These are phyloP conservation scores for Falco rusticolus DNA, from an alignment of 2,797 vertebrate species.

Conservation along the genomic window DNA sequence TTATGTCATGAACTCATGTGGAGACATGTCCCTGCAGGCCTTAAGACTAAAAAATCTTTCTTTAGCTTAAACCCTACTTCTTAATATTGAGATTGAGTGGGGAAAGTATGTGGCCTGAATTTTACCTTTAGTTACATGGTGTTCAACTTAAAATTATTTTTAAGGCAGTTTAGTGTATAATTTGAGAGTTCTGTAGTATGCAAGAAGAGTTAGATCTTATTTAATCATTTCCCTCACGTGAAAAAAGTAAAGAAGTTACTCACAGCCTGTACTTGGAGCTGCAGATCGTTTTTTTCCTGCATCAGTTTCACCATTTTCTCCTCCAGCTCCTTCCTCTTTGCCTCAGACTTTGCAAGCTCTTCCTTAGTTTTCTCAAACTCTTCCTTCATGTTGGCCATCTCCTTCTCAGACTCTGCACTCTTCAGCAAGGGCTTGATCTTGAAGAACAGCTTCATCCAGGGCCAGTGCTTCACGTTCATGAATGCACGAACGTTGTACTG, in stretches of 20 bases:
- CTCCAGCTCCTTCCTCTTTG: slow-evolving; percentile 68
- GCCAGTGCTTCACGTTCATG: slow-evolving; percentile 90
- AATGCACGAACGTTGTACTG: slow-evolving; percentile 90
- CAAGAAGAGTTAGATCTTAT: neutral
- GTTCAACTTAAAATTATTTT: neutral
- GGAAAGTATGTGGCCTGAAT: neutral
- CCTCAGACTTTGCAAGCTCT: slow-evolving; percentile 26
- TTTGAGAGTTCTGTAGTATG: neutral
- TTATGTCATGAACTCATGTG: neutral
- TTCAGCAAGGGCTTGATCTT: slow-evolving; percentile 89
- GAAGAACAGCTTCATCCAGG: slow-evolving; percentile 94
- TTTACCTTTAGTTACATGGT: neutral
- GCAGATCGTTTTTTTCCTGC: slow-evolving; percentile 80
- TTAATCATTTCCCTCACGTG: neutral
- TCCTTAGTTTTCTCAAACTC: slow-evolving; percentile 86
- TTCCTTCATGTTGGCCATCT: too few relatives aligned
- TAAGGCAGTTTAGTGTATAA: neutral
- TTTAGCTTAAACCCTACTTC: neutral
- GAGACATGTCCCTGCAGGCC: neutral
- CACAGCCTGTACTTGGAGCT: slow-evolving; percentile 80
- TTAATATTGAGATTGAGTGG: neutral
- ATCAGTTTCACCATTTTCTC: slow-evolving; percentile 78
- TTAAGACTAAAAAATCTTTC: neutral
- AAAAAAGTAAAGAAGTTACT: neutral
- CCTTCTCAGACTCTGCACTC: slow-evolving; percentile 86